Evolutionary conservation across 2,113 vertebrate species (phyloP), one percentile per base, ranked within the genome.

Genomic region (Apteryx owenii): DNA sequence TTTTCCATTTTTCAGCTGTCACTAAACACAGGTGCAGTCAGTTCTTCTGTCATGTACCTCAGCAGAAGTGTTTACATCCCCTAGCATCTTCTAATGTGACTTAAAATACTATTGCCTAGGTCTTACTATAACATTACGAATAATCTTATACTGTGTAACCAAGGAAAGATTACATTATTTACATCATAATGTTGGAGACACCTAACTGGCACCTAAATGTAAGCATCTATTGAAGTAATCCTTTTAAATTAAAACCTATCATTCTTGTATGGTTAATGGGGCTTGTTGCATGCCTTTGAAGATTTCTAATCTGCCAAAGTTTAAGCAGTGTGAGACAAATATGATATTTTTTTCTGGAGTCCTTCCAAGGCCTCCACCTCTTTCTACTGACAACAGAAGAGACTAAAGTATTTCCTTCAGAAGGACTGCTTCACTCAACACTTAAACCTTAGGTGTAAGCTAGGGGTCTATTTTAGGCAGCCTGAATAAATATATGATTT

Each of bases 401-500:
- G 13, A 60, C 31, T 82, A 33, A 53, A 75, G 3, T 33, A 71
- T 25, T 56, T 15, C 13, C 8, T 56, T 85, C 26, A 91, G 61
- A 85, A 68, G 10, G 38, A 72, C 65, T 46, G 12, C 16, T 88
- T 82, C 77, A 51, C 15, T 72, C 58, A 72, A 12, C 22, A 72
- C 9, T 31, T 56, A 76, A 91, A 79, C 21, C 42, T 78, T 44
- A 70, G 3, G 9, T 78, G 10, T 78, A 87, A 86, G 8, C 31
- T 68, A 66, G 4, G 4, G 22, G 12, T 6, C 5, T 62, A 22
- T 77, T 94, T 93, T 51, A 77, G 53, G 28, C 38, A 61, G 68
- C 19, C 38, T 88, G 54, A 84, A 79, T 95, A 95, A 90, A 86
- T 33, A 36, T 5, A 48, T 23, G 8, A 84, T 96, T 96, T 89